Conservation (phyloP, 2,888 invertebrate genomes). For the Laspeyria flexula region DNA sequence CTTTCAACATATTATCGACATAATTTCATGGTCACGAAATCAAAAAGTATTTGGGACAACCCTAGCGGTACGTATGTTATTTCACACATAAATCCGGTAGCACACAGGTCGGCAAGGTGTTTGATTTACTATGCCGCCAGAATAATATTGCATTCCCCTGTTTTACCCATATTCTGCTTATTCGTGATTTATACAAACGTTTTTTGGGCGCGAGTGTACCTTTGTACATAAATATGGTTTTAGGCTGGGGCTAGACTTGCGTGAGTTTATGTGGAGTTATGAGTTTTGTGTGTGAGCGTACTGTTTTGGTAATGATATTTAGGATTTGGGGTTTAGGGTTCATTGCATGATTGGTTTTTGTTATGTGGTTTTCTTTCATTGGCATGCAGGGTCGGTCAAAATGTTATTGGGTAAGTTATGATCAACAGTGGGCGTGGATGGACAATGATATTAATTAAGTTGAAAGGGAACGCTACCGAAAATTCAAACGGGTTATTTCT, state of each 20-base stretch:
- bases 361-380: too few species aligned
- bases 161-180: constrained; percentile 42
- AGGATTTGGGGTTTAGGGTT: background rate
- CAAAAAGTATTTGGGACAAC: too few species aligned
- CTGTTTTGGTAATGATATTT: too few species aligned
- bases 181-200: constrained; percentile 45
- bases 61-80: constrained; percentile 44
- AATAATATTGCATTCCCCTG: constrained; percentile 52
- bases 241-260: constrained; percentile 3
- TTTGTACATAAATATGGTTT: constrained; percentile 14
- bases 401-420: too few species aligned
- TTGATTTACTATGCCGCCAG: constrained; percentile 53
- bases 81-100: constrained; percentile 53
- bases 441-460: too few species aligned
- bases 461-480: too few species aligned
- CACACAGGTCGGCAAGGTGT: constrained; percentile 44
- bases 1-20: background rate
- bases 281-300: background rate
- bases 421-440: too few species aligned
- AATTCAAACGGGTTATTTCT: too few species aligned
- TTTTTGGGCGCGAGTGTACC: constrained; percentile 37
- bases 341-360: background rate
- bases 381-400: too few species aligned
- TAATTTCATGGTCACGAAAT: too few species aligned
- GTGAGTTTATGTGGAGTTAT: constrained; percentile 1